phyloP scores from a whole-genome alignment of 92 coral and sea anemone species.

The Phenganax stokvisi region DNA sequence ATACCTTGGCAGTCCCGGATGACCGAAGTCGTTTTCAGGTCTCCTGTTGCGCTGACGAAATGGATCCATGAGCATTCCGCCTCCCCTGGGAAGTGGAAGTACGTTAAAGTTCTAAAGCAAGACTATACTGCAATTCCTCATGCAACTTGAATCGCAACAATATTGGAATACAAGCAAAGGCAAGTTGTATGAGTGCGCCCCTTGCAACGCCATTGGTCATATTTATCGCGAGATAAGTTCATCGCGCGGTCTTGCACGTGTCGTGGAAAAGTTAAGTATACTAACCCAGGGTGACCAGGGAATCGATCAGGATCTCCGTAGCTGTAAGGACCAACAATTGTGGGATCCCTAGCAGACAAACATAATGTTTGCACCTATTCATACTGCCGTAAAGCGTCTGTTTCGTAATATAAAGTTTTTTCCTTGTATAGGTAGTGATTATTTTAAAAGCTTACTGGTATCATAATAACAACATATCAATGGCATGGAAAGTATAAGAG shows the following conservation, averaged over 20 bases:
- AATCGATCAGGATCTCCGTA: slow-evolving; percentile 89
- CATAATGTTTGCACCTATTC: neutral
- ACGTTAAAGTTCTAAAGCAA: neutral
- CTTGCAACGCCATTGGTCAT: neutral
- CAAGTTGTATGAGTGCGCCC: no score
- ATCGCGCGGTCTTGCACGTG: no score
- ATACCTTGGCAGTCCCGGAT: slow-evolving; percentile 49
- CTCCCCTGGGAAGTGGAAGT: slow-evolving; percentile 42
- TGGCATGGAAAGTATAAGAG: no score
- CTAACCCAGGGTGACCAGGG: slow-evolving; percentile 95
- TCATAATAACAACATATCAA: neutral
- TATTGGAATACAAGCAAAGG: no score
- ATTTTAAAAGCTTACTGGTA: neutral
- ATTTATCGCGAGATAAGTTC: neutral
- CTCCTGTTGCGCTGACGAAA: slow-evolving; percentile 76
- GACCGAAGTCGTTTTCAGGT: slow-evolving; percentile 42
- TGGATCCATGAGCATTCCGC: slow-evolving; percentile 98
- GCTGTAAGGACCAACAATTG: slow-evolving; percentile 61
- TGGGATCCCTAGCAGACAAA: slow-evolving; percentile 62
- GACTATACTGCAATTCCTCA: neutral
- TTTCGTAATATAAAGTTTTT: neutral
- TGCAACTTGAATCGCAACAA: no score
- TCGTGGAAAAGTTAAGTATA: neutral
- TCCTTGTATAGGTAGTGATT: no score
- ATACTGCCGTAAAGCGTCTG: neutral